Evolutionary conservation across 2,113 vertebrate genomes (phyloP).

Genomic region (Romanogobio albipinnatus): DNA sequence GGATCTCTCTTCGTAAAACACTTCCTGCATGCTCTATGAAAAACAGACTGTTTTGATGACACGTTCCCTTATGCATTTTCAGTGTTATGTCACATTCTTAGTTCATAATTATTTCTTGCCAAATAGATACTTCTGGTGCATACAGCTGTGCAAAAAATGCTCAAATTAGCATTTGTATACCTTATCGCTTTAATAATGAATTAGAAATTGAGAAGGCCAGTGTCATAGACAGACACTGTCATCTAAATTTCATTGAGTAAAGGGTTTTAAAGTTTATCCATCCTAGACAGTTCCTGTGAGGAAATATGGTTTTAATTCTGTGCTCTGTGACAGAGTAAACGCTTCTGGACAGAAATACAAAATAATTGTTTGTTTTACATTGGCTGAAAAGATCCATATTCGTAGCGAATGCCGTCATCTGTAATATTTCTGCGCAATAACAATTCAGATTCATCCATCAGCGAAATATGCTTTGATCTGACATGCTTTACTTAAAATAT

Average conservation of each 20-base stretch:
- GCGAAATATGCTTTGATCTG: slow-evolving; percentile 14
- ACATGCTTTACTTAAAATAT: slow-evolving; percentile 23
- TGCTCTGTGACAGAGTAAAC: background rate
- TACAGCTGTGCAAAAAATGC: background rate
- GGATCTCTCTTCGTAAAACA: slow-evolving; percentile 26
- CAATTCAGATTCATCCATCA: slow-evolving; percentile 11
- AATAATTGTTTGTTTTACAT: slow-evolving; percentile 34
- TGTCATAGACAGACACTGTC: background rate
- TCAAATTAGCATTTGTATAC: background rate
- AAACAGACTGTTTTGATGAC: slow-evolving; percentile 11
- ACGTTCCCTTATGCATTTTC: background rate
- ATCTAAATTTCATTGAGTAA: background rate
- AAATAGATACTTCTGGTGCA: background rate
- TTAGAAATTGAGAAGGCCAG: background rate
- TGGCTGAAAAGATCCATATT: slow-evolving; percentile 9
- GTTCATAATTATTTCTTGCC: background rate
- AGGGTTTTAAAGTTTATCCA: background rate
- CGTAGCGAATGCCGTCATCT: slow-evolving; percentile 17
- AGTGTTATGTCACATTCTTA: background rate
- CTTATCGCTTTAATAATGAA: background rate
- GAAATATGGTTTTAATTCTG: background rate
- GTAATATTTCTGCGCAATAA: slow-evolving; percentile 23
- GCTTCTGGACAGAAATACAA: slow-evolving; percentile 23
- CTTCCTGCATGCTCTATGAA: slow-evolving; percentile 18
- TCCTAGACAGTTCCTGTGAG: background rate